Evolutionary conservation across 2,113 vertebrate species (phyloP).

Genomic region (Junco hyemalis): DNA sequence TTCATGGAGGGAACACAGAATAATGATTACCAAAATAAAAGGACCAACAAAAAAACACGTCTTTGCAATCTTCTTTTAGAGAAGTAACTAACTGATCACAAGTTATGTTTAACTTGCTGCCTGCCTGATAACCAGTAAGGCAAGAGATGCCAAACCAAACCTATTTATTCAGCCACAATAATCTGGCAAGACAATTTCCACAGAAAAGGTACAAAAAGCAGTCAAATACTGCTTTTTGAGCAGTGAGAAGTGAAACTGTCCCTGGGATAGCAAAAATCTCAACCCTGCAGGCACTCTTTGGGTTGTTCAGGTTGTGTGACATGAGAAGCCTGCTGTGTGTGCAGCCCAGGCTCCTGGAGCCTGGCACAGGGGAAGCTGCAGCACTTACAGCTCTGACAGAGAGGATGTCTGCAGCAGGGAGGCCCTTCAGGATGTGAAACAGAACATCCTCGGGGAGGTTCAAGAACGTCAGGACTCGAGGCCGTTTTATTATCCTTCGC

Average conservation of each 20-base stretch:
- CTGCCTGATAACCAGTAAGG: neutral
- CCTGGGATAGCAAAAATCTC: neutral
- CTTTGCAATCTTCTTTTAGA: neutral
- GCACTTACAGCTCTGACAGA: slow-evolving; percentile 89
- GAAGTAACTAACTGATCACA: neutral
- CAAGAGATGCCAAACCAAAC: neutral
- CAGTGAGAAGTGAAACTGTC: neutral
- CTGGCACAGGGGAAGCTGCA: neutral
- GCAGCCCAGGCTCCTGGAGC: neutral
- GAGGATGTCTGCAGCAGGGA: slow-evolving; percentile 90
- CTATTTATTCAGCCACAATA: neutral
- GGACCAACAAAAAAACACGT: neutral
- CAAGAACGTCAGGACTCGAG: slow-evolving; percentile 80
- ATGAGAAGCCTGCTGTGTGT: fast-evolving
- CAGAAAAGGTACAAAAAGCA: neutral
- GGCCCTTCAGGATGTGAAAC: slow-evolving; percentile 88
- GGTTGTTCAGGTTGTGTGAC: neutral
- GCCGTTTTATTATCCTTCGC: slow-evolving; percentile 83
- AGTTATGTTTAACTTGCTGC: neutral
- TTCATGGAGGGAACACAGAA: slow-evolving; percentile 27
- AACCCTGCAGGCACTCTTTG: neutral
- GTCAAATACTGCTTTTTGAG: neutral
- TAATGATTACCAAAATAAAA: neutral
- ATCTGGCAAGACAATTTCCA: neutral
- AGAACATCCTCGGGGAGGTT: slow-evolving; percentile 91